phyloP scores from a whole-genome alignment of 2,113 vertebrate species.

The Scalopus aquaticus region DNA sequence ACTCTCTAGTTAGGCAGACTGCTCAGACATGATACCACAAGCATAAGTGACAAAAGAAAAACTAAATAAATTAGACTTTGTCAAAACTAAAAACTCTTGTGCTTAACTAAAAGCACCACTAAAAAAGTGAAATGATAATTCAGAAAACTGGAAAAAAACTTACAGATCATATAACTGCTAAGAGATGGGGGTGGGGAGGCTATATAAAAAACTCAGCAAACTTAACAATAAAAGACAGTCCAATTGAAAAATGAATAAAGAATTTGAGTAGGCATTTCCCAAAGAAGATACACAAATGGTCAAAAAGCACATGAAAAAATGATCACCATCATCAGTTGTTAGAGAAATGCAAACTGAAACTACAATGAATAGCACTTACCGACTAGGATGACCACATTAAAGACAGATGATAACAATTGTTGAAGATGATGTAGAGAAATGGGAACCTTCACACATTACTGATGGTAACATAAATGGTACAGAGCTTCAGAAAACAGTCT shows the following conservation, averaged over 20 bases:
- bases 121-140: constrained; percentile 14
- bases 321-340: not conserved
- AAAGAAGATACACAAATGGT: not conserved
- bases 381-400: not conserved
- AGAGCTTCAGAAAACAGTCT: not conserved
- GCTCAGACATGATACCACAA: not conserved
- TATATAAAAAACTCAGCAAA: constrained; percentile 10
- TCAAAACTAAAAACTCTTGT: not conserved
- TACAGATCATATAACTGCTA: not conserved
- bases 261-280: not conserved
- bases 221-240: not conserved
- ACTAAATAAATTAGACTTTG: not conserved
- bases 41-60: not conserved
- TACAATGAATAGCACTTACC: not conserved
- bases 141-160: constrained; percentile 11
- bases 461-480: not conserved
- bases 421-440: not conserved
- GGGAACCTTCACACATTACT: not conserved
- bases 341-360: not conserved
- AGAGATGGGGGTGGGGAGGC: not conserved
- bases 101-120: not conserved
- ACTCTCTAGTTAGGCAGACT: not conserved
- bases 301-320: not conserved
- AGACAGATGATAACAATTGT: not conserved
- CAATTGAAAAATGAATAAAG: not conserved